These are phyloP conservation scores for Eptesicus fuscus DNA, from an alignment of 2,113 vertebrate genomes.

Conservation along the genomic window DNA sequence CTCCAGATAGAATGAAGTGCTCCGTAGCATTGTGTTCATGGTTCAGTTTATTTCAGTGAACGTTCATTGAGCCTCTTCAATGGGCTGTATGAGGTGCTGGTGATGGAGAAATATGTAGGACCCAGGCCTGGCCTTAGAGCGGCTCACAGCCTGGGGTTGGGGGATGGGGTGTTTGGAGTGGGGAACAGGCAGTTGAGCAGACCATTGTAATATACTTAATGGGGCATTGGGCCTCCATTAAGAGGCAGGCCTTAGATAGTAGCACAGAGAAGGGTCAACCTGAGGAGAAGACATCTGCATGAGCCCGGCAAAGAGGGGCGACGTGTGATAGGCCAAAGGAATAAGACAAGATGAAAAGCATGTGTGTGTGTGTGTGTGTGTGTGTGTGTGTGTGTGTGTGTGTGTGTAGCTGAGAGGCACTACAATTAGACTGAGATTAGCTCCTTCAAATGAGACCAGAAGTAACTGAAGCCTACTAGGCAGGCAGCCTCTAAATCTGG, in stretches of 20 bases:
- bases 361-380: no score
- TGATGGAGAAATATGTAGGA: neutral
- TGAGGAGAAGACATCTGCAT: neutral
- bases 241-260: neutral
- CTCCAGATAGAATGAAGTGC: neutral
- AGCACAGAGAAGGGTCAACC: neutral
- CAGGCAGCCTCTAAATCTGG: neutral
- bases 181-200: neutral
- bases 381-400: no score
- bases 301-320: neutral
- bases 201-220: neutral
- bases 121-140: neutral
- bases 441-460: neutral
- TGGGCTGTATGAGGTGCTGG: neutral
- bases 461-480: neutral
- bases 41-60: conserved; percentile 13
- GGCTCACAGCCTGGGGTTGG: neutral
- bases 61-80: neutral
- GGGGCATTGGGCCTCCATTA: neutral
- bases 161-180: neutral
- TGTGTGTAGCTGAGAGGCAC: neutral
- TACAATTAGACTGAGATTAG: neutral
- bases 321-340: neutral
- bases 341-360: neutral
- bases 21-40: neutral